Conservation (phyloP, 2,888 invertebrate genomes). For the Dicycla oo region DNA sequence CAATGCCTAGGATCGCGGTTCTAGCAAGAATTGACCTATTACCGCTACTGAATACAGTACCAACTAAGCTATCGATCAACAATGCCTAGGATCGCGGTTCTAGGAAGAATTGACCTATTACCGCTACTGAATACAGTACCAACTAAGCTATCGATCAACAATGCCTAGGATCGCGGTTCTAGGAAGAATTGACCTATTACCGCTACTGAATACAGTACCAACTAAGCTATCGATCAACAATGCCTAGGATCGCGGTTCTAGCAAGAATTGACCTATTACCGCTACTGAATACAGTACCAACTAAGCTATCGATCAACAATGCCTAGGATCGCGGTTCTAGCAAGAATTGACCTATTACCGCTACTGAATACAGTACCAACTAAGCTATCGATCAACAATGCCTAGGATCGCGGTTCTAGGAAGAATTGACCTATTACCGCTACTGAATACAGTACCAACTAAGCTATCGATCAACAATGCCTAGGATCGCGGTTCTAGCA, state of each 20-base stretch:
- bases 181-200: background rate
- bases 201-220: too few species aligned
- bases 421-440: background rate
- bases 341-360: background rate
- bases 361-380: too few species aligned
- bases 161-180: slow-evolving; percentile 4
- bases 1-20: slow-evolving; percentile 6
- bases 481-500: background rate
- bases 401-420: background rate
- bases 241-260: slow-evolving; percentile 1
- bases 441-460: background rate
- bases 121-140: too few species aligned
- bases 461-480: slow-evolving; percentile 9
- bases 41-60: background rate
- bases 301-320: slow-evolving; percentile 13
- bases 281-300: too few species aligned
- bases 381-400: slow-evolving; percentile 12
- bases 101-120: background rate
- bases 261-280: background rate
- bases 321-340: background rate
- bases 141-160: slow-evolving; percentile 5
- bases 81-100: slow-evolving; percentile 4
- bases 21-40: background rate
- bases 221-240: slow-evolving; percentile 10
- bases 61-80: slow-evolving; percentile 2